A percentile compares a stretch with the other conserved stretches of the same genome.
Conservation (phyloP, 2,888 invertebrate species). For the Reticulitermes lucifugus region DNA sequence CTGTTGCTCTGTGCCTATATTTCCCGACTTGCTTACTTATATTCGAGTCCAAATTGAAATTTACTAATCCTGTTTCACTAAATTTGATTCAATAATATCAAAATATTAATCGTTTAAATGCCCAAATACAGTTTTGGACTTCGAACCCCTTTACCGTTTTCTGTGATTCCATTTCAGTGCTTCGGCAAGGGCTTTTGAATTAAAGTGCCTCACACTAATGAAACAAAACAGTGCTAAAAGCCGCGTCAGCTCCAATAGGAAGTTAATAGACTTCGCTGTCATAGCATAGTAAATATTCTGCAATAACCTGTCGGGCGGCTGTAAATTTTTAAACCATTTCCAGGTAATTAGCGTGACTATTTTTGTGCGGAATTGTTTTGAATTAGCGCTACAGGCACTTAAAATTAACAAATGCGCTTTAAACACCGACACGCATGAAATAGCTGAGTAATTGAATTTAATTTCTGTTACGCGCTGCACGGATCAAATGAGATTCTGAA, state of each 20-base stretch:
- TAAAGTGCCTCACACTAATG: not conserved
- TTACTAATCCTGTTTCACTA: no score
- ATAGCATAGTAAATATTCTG: not conserved
- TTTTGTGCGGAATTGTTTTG: not conserved
- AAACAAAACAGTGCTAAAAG: constrained; percentile 1
- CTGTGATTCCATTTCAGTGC: not conserved
- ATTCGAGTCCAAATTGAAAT: no score
- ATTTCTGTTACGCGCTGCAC: not conserved
- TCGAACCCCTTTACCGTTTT: not conserved
- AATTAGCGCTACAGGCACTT: constrained; percentile 9
- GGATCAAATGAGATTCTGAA: constrained; percentile 27
- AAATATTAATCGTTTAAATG: no score
- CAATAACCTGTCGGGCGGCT: not conserved
- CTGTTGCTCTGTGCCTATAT: no score
- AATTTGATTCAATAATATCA: no score
- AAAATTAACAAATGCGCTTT: not conserved
- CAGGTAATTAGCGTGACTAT: not conserved
- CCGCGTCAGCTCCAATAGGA: not conserved
- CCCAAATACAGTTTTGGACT: not conserved
- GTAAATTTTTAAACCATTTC: not conserved
- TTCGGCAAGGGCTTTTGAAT: not conserved
- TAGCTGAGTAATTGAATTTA: not conserved
- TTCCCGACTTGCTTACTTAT: no score
- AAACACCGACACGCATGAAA: not conserved
- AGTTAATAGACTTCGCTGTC: not conserved